Evolutionary conservation across 2,888 invertebrate species (phyloP).

Genomic region (Timandra comae): DNA sequence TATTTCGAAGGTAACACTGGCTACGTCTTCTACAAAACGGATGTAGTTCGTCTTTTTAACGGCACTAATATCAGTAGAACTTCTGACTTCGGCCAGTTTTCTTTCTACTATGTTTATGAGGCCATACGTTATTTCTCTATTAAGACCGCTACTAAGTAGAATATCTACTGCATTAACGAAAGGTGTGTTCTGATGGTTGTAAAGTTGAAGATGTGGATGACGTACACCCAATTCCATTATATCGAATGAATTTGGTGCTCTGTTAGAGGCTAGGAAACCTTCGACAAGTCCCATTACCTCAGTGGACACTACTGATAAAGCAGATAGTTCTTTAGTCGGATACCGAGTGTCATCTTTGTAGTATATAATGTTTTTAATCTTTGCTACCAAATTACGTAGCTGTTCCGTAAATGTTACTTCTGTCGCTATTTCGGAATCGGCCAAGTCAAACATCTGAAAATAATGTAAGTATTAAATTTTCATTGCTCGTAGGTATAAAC

Average conservation of each 20-base stretch:
- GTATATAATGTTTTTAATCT: conserved; percentile 68
- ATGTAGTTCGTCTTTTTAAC: conserved; percentile 69
- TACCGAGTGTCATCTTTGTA: conserved; percentile 63
- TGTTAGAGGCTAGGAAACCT: conserved; percentile 72
- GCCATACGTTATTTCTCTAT: conserved; percentile 69
- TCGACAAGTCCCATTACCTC: conserved; percentile 79
- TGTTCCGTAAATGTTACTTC: conserved; percentile 84
- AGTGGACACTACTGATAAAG: conserved; percentile 76
- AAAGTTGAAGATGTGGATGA: conserved; percentile 66
- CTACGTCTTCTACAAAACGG: conserved; percentile 66
- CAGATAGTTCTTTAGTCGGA: conserved; percentile 73
- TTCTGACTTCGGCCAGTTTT: conserved; percentile 66
- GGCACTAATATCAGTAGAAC: conserved; percentile 54
- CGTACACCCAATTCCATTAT: conserved; percentile 62
- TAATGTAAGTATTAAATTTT: conserved; percentile 7
- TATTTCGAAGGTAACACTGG: conserved; percentile 68
- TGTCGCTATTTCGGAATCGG: conserved; percentile 78
- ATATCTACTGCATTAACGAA: conserved; percentile 71
- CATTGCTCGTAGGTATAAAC: too few relatives aligned
- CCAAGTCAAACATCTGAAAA: conserved; percentile 82
- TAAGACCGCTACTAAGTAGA: conserved; percentile 64
- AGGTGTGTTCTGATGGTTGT: conserved; percentile 67
- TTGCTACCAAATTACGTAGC: conserved; percentile 70
- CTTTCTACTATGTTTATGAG: conserved; percentile 69
- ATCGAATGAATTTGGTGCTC: conserved; percentile 67